A percentile compares a stretch with the other conserved stretches of the same genome.
Conservation (phyloP, 2,888 invertebrate species). For the Pasiphila rectangulata region DNA sequence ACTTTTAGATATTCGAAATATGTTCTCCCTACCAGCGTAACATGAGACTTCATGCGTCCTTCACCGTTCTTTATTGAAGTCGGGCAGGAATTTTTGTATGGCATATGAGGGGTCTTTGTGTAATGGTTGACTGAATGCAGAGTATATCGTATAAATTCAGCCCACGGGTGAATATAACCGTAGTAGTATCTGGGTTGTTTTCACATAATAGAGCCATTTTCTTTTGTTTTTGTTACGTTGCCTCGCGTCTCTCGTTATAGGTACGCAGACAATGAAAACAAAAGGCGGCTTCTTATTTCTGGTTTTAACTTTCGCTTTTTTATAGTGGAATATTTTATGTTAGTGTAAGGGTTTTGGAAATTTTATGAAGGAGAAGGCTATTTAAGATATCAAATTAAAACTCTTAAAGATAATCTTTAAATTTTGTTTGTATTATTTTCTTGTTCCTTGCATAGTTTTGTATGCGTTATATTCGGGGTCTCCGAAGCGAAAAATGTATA, state of each 20-base stretch:
- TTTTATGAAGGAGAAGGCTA: constrained; percentile 39
- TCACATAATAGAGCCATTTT: constrained; percentile 81
- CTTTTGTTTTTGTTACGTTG: constrained; percentile 78
- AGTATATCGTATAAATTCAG: constrained; percentile 79
- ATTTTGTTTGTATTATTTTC: too few relatives aligned
- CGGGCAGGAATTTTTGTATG: constrained; percentile 21
- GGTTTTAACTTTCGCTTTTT: constrained; percentile 57
- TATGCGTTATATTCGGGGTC: too few relatives aligned
- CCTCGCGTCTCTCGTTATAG: constrained; percentile 70
- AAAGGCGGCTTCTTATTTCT: constrained; percentile 74
- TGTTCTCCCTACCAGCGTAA: constrained; percentile 52
- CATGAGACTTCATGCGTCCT: constrained; percentile 37
- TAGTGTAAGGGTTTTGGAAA: constrained; percentile 38
- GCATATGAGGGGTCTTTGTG: constrained; percentile 45
- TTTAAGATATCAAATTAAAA: too few relatives aligned
- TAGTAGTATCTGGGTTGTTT: constrained; percentile 76
- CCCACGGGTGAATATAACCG: constrained; percentile 78
- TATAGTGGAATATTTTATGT: constrained; percentile 51
- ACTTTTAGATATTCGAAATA: constrained; percentile 80
- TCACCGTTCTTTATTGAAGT: not conserved
- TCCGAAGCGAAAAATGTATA: too few relatives aligned
- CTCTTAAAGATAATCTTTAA: too few relatives aligned
- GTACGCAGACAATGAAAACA: constrained; percentile 76
- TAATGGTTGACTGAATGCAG: constrained; percentile 60
- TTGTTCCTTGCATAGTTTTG: too few relatives aligned